Evolutionary conservation across 2,888 invertebrate species (phyloP).

Genomic region (Globia sparganii): DNA sequence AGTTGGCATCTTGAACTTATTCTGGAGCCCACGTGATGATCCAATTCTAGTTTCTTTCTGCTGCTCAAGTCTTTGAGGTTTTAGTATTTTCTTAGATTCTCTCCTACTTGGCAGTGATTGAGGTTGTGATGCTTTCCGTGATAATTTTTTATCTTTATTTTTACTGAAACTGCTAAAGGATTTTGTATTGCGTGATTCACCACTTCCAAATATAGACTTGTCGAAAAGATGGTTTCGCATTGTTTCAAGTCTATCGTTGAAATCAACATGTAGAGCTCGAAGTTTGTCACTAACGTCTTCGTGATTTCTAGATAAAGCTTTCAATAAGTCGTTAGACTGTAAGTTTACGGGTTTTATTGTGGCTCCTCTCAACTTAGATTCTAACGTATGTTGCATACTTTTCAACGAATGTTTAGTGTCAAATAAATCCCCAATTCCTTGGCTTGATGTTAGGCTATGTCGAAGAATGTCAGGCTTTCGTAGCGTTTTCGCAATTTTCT

Average conservation of each 20-base stretch:
- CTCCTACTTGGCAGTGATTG: slow-evolving; percentile 22
- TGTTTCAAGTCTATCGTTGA: slow-evolving; percentile 79
- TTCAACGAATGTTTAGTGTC: slow-evolving; percentile 75
- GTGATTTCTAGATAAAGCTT: slow-evolving; percentile 72
- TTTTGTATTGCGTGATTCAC: slow-evolving; percentile 28
- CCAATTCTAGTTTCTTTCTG: slow-evolving; percentile 23
- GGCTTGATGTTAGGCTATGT: slow-evolving; percentile 47
- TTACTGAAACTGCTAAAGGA: slow-evolving; percentile 30
- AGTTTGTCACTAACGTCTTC: slow-evolving; percentile 82
- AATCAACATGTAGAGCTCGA: slow-evolving; percentile 78
- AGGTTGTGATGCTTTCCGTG: slow-evolving; percentile 15
- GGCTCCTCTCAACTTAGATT: slow-evolving; percentile 69
- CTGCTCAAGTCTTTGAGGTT: slow-evolving; percentile 23
- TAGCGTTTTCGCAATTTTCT: slow-evolving; percentile 65
- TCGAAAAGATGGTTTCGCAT: slow-evolving; percentile 76
- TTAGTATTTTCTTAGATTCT: slow-evolving; percentile 32
- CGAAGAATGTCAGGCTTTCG: slow-evolving; percentile 57
- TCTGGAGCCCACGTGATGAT: slow-evolving; percentile 26
- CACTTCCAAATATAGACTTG: slow-evolving; percentile 60
- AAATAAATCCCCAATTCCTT: slow-evolving; percentile 56
- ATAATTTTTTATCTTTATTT: slow-evolving; percentile 32
- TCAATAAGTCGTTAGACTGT: slow-evolving; percentile 74
- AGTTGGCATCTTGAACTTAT: slow-evolving; percentile 65
- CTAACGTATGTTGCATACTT: slow-evolving; percentile 74
- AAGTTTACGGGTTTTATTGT: slow-evolving; percentile 63